phyloP scores from a whole-genome alignment of 1,140 invertebrate species.

The Danaus melanippus region DNA sequence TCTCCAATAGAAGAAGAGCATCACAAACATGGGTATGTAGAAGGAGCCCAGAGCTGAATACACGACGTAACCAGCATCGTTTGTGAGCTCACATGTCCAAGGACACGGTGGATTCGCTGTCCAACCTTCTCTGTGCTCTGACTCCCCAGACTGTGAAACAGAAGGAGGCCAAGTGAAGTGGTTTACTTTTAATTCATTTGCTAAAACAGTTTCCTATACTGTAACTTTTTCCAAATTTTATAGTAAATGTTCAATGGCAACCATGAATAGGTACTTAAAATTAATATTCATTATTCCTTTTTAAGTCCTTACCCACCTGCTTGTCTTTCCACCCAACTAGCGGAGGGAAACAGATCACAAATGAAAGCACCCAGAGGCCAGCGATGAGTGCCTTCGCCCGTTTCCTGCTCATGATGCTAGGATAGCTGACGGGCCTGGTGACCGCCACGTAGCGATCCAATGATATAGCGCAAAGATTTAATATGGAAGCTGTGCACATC shows the following conservation, averaged over 20 bases:
- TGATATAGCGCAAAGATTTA: slow-evolving; percentile 93
- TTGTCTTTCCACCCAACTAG: slow-evolving; percentile 94
- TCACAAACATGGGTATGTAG: slow-evolving; percentile 96
- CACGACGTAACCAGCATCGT: slow-evolving; percentile 86
- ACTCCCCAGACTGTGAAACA: slow-evolving; percentile 34
- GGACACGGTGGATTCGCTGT: slow-evolving; percentile 75
- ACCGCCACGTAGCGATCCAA: slow-evolving; percentile 96
- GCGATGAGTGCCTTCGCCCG: slow-evolving; percentile 91
- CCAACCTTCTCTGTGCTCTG: slow-evolving; percentile 37
- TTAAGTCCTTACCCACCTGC: slow-evolving; percentile 67
- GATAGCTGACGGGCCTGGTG: slow-evolving; percentile 93
- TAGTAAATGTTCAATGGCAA: too few species aligned
- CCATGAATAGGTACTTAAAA: too few species aligned
- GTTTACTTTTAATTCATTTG: too few species aligned
- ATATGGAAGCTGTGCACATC: slow-evolving; percentile 96
- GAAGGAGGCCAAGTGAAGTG: not conserved
- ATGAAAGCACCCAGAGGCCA: slow-evolving; percentile 94
- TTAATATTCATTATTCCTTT: too few species aligned
- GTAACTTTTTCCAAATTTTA: too few species aligned
- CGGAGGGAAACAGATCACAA: slow-evolving; percentile 97
- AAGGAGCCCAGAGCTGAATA: slow-evolving; percentile 96
- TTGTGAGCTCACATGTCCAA: slow-evolving; percentile 92
- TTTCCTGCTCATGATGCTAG: slow-evolving; percentile 91
- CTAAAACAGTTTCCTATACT: too few species aligned
- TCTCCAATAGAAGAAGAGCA: slow-evolving; percentile 97